phyloP scores from a whole-genome alignment of 1,140 invertebrate genomes.

The Rhagoletis zephyria region DNA sequence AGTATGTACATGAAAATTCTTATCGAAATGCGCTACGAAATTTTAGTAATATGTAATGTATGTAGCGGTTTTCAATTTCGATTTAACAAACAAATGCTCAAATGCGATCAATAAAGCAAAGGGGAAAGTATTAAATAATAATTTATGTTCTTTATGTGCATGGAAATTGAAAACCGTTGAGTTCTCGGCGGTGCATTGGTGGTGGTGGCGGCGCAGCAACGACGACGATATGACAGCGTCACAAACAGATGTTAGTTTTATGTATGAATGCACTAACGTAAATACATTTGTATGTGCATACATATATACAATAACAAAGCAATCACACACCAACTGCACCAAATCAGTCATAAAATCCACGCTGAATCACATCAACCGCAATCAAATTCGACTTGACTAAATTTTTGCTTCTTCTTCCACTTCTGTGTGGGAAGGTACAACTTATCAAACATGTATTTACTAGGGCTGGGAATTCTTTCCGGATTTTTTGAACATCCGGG shows the following conservation, averaged over 20 bases:
- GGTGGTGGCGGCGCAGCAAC: neutral
- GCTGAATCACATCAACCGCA: conserved; percentile 38
- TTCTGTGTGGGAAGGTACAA: neutral
- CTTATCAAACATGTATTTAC: no score
- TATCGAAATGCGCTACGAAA: conserved; percentile 4
- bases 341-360: conserved; percentile 11
- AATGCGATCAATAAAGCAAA: neutral
- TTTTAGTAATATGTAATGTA: neutral
- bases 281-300: neutral
- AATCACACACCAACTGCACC: neutral
- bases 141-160: conserved; percentile 6
- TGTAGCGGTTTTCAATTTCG: neutral
- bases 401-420: neutral
- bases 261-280: neutral
- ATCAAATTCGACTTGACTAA: neutral
- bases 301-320: neutral
- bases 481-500: no score
- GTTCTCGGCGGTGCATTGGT: neutral
- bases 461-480: no score
- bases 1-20: neutral
- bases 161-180: conserved; percentile 25
- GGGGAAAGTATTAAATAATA: conserved; percentile 42
- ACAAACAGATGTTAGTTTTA: conserved; percentile 14
- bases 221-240: neutral
- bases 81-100: neutral